Conservation (phyloP, 1,140 invertebrate genomes). For the Probaryconus sp. region DNA sequence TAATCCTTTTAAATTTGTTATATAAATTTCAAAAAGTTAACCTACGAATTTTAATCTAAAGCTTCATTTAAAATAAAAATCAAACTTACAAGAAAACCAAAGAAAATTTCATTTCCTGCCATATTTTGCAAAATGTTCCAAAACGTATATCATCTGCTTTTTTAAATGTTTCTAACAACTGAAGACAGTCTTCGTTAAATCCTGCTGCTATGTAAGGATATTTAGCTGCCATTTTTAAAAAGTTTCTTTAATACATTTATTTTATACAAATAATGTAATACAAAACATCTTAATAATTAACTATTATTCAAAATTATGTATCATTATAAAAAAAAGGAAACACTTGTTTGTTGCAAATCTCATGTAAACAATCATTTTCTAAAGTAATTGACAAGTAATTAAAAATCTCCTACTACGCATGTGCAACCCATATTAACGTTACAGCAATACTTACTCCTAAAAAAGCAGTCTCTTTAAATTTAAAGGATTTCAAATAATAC, state of each 20-base stretch:
- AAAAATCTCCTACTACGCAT: no score
- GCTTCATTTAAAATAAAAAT: neutral
- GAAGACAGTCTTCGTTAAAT: conserved; percentile 69
- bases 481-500: no score
- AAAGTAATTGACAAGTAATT: no score
- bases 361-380: no score
- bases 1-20: neutral
- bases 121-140: conserved; percentile 68
- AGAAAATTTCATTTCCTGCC: conserved; percentile 73
- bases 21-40: conserved; percentile 7
- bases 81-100: conserved; percentile 70
- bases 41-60: conserved; percentile 1
- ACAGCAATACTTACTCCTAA: no score
- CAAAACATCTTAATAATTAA: no score
- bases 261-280: no score
- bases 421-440: no score
- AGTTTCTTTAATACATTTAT: conserved; percentile 3
- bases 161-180: conserved; percentile 67
- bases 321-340: no score
- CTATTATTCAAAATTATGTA: no score
- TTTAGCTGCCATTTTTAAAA: conserved; percentile 28
- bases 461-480: no score
- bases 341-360: no score
- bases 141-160: conserved; percentile 64
- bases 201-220: conserved; percentile 57